Percentiles rank a stretch among this genome's conserved stretches.
These are phyloP conservation scores for Trichopria drosophilae DNA, from an alignment of 2,888 invertebrate species.

Conservation along the genomic window DNA sequence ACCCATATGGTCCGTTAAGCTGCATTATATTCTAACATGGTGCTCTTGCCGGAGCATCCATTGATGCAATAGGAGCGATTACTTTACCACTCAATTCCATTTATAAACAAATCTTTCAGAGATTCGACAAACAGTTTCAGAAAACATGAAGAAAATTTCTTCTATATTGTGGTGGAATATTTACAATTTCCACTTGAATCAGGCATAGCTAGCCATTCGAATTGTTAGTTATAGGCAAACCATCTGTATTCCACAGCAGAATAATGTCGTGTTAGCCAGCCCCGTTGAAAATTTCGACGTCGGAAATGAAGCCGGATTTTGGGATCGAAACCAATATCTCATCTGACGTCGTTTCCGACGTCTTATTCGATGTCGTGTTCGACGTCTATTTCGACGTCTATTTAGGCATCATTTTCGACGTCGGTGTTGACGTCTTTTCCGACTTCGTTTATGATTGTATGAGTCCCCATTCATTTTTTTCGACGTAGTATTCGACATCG, in stretches of 20 bases:
- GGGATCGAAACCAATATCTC: too few relatives aligned
- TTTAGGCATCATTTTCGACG: too few relatives aligned
- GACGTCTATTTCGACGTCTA: too few relatives aligned
- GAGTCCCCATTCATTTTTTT: too few relatives aligned
- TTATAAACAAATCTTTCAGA: conserved; percentile 5
- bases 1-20: conserved; percentile 17
- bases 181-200: conserved; percentile 14
- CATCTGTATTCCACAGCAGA: conserved; percentile 24
- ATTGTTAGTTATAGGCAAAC: conserved; percentile 10
- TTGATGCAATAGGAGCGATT: conserved; percentile 17
- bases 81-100: conserved; percentile 11
- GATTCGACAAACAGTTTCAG: conserved; percentile 14
- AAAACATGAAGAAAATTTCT: conserved; percentile 16
- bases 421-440: too few relatives aligned
- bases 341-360: too few relatives aligned
- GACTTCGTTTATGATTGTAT: too few relatives aligned
- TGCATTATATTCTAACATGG: conserved; percentile 15
- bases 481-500: too few relatives aligned
- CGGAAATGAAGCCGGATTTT: too few relatives aligned
- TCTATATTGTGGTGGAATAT: conserved; percentile 14
- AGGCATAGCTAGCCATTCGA: conserved; percentile 22
- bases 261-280: conserved; percentile 11
- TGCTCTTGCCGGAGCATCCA: conserved; percentile 19
- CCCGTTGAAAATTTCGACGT: too few relatives aligned
- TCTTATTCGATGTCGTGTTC: too few relatives aligned